A percentile compares a stretch with the other conserved stretches of the same genome.
These are phyloP conservation scores for Agrotis puta DNA, from an alignment of 2,888 invertebrate genomes.

Conservation along the genomic window DNA sequence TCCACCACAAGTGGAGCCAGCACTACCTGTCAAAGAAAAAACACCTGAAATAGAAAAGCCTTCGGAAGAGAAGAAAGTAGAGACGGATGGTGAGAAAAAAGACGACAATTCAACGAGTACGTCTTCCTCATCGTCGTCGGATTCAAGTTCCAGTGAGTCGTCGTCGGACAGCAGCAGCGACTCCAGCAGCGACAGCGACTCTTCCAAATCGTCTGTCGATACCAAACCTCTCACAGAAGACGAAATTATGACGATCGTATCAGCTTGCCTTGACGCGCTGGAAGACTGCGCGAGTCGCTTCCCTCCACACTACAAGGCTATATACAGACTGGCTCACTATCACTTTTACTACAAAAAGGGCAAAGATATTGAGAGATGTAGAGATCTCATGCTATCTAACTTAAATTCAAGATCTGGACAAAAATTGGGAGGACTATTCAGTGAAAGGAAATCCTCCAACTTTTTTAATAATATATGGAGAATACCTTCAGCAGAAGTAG, in stretches of 20 bases:
- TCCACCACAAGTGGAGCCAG: slow-evolving; percentile 35
- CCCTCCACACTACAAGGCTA: slow-evolving; percentile 97
- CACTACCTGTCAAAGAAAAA: slow-evolving; percentile 57
- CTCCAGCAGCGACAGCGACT: slow-evolving; percentile 89
- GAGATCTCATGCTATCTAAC: slow-evolving; percentile 93
- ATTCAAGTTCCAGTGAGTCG: slow-evolving; percentile 91
- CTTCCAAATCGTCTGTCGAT: slow-evolving; percentile 82
- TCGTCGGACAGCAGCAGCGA: slow-evolving; percentile 89
- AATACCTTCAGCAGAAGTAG: slow-evolving; percentile 97
- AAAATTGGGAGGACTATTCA: slow-evolving; percentile 95
- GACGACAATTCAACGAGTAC: slow-evolving; percentile 83
- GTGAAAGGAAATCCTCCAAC: slow-evolving; percentile 95
- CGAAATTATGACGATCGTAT: slow-evolving; percentile 92
- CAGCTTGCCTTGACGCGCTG: slow-evolving; percentile 94
- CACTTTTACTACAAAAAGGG: slow-evolving; percentile 94
- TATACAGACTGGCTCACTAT: slow-evolving; percentile 96
- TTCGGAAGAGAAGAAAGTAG: slow-evolving; percentile 65
- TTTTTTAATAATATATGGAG: slow-evolving; percentile 98
- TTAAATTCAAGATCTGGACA: slow-evolving; percentile 93
- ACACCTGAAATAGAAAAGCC: slow-evolving; percentile 57
- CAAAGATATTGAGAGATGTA: slow-evolving; percentile 93
- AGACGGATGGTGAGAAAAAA: slow-evolving; percentile 76
- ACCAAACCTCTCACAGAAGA: slow-evolving; percentile 85
- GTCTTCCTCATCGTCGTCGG: slow-evolving; percentile 85
- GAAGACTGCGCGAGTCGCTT: slow-evolving; percentile 96